Base-by-base conservation (phyloP, 2,888 invertebrate species). In the Acrocera orbiculus region DNA sequence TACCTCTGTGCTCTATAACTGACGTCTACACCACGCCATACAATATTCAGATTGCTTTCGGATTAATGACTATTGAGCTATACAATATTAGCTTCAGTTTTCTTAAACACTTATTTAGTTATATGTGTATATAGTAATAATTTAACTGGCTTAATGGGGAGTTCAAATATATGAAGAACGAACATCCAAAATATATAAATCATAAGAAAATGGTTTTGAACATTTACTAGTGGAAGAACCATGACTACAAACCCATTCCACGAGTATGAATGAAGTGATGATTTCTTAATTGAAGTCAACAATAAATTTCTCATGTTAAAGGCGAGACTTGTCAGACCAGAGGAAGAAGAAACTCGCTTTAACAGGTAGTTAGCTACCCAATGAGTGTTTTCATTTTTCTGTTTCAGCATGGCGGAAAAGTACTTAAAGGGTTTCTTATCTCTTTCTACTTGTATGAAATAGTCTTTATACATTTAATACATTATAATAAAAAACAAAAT, bases 231-330 rank as follows among this genome's bases (percentile, higher is more conserved):
- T 27, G 28, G 28, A 16, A 16, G 28, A 34, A 23, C 13, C 34
- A 28, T 34, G 34, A 27, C 22, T 28, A 27, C 28, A 27, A 34
- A 22, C 23, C 23, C 34, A 34, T 23, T 28, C 22, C 27, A 14
- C 23, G 16, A 28, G 34, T 13, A 34, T 34, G 34, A 34, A 43
- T 42, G 41, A 36, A 40, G 45, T 42, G 45, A 42, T 45, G 45
- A 45, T 45, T 45, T 42, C 45, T 45, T 45, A 45, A 45, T 45
- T 45, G 45, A 45, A 43, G 39, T 38, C 40, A 41, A 44, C 43
- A 40, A 44, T 44, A 44, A 45, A 45, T 45, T 45, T 45, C 35
- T 30, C 35, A 33, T 27, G 38, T 37, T 27, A 34, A 37, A 34
- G 41, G 38, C 40, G 37, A 36, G 34, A 35, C 37, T 33, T 39